These are phyloP conservation scores for Hemistola chrysoprasaria DNA, from an alignment of 2,888 invertebrate genomes.

Conservation along the genomic window DNA sequence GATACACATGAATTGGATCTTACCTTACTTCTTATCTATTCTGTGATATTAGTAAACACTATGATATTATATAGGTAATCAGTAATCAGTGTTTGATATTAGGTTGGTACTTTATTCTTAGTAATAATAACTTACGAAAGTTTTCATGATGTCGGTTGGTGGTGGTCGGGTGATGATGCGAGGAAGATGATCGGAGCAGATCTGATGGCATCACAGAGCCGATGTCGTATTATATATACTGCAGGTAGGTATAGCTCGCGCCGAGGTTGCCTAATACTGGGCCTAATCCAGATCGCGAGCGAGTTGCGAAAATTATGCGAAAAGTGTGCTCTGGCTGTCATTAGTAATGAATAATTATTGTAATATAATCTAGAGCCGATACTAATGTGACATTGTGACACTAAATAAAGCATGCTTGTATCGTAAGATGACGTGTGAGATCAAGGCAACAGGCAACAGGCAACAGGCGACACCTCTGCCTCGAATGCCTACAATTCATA, in stretches of 20 bases:
- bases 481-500: too few species aligned
- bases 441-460: too few species aligned
- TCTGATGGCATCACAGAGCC: conserved; percentile 23
- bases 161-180: conserved; percentile 14
- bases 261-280: too few species aligned
- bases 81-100: too few species aligned
- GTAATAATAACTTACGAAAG: conserved; percentile 46
- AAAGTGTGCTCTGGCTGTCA: conserved; percentile 25
- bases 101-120: background rate
- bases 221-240: conserved; percentile 19
- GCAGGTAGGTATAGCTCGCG: too few species aligned
- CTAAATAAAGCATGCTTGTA: too few species aligned
- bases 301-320: conserved; percentile 32
- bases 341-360: conserved; percentile 16
- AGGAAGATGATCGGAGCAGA: conserved; percentile 8
- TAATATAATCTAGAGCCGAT: conserved; percentile 5
- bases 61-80: too few species aligned
- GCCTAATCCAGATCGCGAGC: conserved; percentile 2
- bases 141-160: conserved; percentile 37
- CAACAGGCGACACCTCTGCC: too few species aligned
- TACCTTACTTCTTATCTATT: too few species aligned
- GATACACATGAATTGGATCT: too few species aligned
- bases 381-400: conserved; percentile 22
- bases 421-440: too few species aligned
- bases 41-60: too few species aligned